Percentiles rank a stretch among this genome's conserved stretches.
These are phyloP conservation scores for Gymnodraco acuticeps DNA, from an alignment of 2,797 vertebrate genomes.

Conservation along the genomic window DNA sequence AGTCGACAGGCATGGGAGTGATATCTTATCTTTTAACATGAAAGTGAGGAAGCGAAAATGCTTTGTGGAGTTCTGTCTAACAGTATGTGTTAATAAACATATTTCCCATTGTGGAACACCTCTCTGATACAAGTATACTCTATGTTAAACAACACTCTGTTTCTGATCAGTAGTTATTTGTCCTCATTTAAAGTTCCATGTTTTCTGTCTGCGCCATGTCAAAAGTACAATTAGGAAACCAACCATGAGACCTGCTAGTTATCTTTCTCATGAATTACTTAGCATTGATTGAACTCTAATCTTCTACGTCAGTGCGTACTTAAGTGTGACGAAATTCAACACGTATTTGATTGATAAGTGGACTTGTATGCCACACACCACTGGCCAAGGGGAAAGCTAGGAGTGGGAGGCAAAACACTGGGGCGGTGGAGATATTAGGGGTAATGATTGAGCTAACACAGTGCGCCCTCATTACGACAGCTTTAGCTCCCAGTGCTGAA, in stretches of 20 bases:
- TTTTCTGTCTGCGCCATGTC: not conserved
- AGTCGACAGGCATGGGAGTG: not conserved
- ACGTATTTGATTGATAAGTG: conserved; percentile 20
- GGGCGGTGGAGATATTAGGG: conserved; percentile 16
- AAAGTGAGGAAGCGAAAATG: not conserved
- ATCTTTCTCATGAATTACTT: conserved; percentile 1
- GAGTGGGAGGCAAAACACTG: conserved; percentile 8
- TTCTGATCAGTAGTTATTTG: not conserved
- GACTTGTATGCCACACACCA: conserved; percentile 4
- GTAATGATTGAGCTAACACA: conserved; percentile 36
- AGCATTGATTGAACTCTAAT: not conserved
- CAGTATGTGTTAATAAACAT: not conserved
- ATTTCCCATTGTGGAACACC: not conserved
- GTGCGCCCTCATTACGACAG: conserved; percentile 20
- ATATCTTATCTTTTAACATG: not conserved
- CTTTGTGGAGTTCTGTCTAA: not conserved
- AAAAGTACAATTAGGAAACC: conserved; percentile 4
- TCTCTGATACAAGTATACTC: not conserved
- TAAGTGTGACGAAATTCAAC: conserved; percentile 15
- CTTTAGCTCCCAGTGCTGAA: conserved; percentile 27
- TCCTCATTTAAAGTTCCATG: not conserved
- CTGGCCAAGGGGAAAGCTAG: conserved; percentile 1
- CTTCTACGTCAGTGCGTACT: not conserved
- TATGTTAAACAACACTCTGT: not conserved
- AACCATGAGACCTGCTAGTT: not conserved